Base-by-base conservation (phyloP, 2,888 invertebrate species). In the Vandiemenella viatica region DNA sequence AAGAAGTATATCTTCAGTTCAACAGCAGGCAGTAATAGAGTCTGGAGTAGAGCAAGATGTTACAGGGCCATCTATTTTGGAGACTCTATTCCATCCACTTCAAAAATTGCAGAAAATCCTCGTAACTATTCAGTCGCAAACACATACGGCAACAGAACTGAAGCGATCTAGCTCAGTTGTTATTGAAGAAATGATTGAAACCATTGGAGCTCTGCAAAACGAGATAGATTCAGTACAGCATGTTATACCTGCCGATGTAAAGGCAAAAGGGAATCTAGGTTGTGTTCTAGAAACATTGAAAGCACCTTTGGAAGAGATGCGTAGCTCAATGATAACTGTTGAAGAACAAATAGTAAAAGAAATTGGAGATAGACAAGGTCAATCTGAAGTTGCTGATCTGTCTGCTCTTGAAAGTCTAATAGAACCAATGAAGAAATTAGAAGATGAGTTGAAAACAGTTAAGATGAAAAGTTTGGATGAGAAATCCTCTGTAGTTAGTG, bases 11-110 rank as follows among this genome's bases (percentile, higher is more conserved):
- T 45, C 38, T 3, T 16, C 37, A 10, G 26, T 49, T 8, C 46
- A 50, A 17, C 21, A 48, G n/a, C 50, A 45, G 19, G 45, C 45
- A 5, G 45, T 46, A 8, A 13, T 52, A 18, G 53, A 53, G 13
- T 18, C 42, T 5, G 42, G 42, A 19, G 42, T 42, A 19, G 20
- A 13, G 4, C 18, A 19, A 21, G 42, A 42, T n/a, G 19, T 13
- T n/a, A 19, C 38, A 4, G 49, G 26, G 15, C 23, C 32, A 6
- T 40, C 45, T 10, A n/a, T 49, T 7, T 21, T 49, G 20, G 49
- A 49, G 21, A 15, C 45, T 18, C 17, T 49, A 10, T 26, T 37
- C 5, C 32, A 37, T 4, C 50, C 52, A 7, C 17, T 53, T 5
- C 18, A 46, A 20, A 44, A 53, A 17, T 26, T 53, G 3, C 48